phyloP scores from a whole-genome alignment of 2,888 invertebrate species.

The Dromius quadrimaculatus region DNA sequence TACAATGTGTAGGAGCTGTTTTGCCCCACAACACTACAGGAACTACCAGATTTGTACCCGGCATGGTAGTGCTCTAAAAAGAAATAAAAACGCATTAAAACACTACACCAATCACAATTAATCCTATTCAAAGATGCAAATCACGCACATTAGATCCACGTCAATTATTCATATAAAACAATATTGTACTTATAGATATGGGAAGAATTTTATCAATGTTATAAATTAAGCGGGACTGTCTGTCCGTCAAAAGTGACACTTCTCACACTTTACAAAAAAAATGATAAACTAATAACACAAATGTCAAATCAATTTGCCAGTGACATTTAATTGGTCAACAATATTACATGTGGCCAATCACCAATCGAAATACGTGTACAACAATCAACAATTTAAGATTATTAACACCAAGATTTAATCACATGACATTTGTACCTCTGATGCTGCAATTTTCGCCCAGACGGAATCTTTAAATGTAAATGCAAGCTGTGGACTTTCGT shows the following conservation, averaged over 20 bases:
- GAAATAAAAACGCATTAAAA: conserved; percentile 21
- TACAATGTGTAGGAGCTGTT: conserved; percentile 95
- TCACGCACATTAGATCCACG: conserved; percentile 11
- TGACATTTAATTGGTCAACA: conserved; percentile 53
- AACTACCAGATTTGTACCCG: conserved; percentile 91
- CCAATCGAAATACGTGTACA: conserved; percentile 52
- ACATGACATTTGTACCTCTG: conserved; percentile 47
- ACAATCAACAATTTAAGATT: conserved; percentile 18
- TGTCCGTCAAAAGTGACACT: conserved; percentile 1
- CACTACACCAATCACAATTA: conserved; percentile 24
- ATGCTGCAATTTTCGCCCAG: conserved; percentile 54
- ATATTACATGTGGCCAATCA: conserved; percentile 52
- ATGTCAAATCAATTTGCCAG: conserved; percentile 51
- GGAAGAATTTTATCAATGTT: conserved; percentile 22
- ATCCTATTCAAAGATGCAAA: not conserved
- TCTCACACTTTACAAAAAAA: conserved; percentile 25
- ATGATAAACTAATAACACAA: conserved; percentile 51
- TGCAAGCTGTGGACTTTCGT: conserved; percentile 57
- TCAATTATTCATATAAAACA: not conserved
- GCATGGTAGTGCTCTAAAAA: conserved; percentile 68
- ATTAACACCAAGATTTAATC: conserved; percentile 40
- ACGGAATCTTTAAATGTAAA: conserved; percentile 61
- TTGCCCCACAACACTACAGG: conserved; percentile 98
- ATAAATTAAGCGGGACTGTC: conserved; percentile 21
- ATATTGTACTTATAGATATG: conserved; percentile 16